These are phyloP conservation scores for Geococcyx californianus DNA, from an alignment of 2,113 vertebrate species.

Conservation along the genomic window DNA sequence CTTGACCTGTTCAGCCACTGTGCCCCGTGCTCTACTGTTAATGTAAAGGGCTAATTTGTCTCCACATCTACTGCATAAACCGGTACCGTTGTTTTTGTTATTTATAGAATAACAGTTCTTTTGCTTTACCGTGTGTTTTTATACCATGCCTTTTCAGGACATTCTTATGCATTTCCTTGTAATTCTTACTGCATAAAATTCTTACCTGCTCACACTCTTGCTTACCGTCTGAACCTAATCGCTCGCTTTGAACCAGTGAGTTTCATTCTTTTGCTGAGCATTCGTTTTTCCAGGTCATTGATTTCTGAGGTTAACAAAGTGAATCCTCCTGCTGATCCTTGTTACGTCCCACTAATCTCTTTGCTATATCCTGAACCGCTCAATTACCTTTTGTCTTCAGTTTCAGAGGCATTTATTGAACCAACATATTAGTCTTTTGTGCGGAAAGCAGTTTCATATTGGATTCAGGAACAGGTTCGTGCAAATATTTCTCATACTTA, in stretches of 20 bases:
- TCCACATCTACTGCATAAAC: not conserved
- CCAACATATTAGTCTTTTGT: not conserved
- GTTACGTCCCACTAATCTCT: conserved; percentile 1
- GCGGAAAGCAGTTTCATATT: conserved; percentile 30
- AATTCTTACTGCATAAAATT: not conserved
- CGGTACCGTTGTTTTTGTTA: not conserved
- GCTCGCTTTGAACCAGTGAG: conserved; percentile 41
- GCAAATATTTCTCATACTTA: conserved; percentile 40
- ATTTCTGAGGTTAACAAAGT: conserved; percentile 55
- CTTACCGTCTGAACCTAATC: not conserved
- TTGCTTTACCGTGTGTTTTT: not conserved
- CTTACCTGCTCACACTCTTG: not conserved
- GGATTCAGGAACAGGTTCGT: not conserved
- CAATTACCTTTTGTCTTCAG: conserved; percentile 54
- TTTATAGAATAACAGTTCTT: not conserved
- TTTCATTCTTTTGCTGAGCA: conserved; percentile 36
- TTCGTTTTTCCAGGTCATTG: conserved; percentile 68
- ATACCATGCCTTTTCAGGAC: not conserved
- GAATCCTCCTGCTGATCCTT: conserved; percentile 26
- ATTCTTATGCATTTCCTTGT: not conserved
- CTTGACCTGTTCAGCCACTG: not conserved
- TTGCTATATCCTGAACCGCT: not conserved
- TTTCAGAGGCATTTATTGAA: conserved; percentile 36
- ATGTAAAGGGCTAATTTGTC: not conserved
- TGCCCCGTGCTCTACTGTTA: not conserved